These are phyloP conservation scores for Gobionotothen gibberifrons DNA, from an alignment of 2,797 vertebrate genomes.

Conservation along the genomic window DNA sequence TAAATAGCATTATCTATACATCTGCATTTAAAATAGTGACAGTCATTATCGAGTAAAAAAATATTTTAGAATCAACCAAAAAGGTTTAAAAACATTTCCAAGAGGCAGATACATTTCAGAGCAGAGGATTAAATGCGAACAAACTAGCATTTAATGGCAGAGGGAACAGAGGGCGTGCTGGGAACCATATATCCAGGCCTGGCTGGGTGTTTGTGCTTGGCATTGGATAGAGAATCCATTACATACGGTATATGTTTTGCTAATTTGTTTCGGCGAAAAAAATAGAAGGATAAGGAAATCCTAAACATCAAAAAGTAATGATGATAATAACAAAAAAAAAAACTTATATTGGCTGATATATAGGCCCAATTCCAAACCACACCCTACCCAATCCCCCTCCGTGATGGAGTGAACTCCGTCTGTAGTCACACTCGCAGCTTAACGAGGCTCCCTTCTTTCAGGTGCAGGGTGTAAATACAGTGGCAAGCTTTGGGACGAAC, in stretches of 20 bases:
- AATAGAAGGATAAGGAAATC: neutral
- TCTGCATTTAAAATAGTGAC: conserved; percentile 9
- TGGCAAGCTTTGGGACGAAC: too few relatives aligned
- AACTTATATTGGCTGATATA: too few relatives aligned
- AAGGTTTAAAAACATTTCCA: conserved; percentile 28
- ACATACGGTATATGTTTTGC: conserved; percentile 6
- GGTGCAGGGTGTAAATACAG: too few relatives aligned
- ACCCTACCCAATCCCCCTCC: too few relatives aligned
- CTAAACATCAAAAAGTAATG: neutral
- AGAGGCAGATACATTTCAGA: conserved; percentile 24
- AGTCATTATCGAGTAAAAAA: too few relatives aligned
- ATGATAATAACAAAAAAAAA: neutral
- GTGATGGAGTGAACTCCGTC: too few relatives aligned
- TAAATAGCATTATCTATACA: neutral
- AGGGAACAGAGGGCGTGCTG: conserved; percentile 32
- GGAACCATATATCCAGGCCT: conserved; percentile 33
- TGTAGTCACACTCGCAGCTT: too few relatives aligned
- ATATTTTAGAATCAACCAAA: neutral
- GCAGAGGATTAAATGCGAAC: conserved; percentile 34
- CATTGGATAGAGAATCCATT: neutral
- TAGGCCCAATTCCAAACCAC: too few relatives aligned
- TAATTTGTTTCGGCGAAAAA: neutral
- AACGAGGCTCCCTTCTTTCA: too few relatives aligned
- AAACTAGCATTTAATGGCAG: conserved; percentile 28
- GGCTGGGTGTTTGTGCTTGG: conserved; percentile 10